Percentiles rank a stretch among this genome's conserved stretches.
Evolutionary conservation across 2,888 invertebrate genomes (phyloP).

Genomic region (Tipula unca): DNA sequence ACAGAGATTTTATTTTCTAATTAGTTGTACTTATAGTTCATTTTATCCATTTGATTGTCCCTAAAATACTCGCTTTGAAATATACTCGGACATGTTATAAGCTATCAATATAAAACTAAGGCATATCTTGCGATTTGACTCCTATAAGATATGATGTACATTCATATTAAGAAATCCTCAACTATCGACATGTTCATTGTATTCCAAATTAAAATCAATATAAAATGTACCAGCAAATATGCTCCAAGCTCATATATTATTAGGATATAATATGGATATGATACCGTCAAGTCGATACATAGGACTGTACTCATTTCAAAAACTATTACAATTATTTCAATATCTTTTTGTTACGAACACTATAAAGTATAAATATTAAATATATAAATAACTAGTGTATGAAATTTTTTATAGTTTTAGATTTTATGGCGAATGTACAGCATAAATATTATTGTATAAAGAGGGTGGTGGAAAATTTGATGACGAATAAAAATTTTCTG

Average conservation of each 20-base stretch:
- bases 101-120: too few species aligned
- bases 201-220: background rate
- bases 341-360: background rate
- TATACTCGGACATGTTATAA: too few species aligned
- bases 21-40: too few species aligned
- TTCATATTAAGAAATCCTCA: background rate
- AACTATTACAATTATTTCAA: background rate
- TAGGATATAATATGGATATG: background rate
- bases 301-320: background rate
- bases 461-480: background rate
- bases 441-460: background rate
- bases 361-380: too few species aligned
- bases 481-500: background rate
- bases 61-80: too few species aligned
- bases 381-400: background rate
- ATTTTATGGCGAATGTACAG: background rate
- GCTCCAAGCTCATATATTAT: background rate
- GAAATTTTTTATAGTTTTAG: background rate
- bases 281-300: background rate
- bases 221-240: background rate
- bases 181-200: background rate
- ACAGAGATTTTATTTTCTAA: too few species aligned
- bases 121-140: background rate
- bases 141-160: background rate
- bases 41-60: too few species aligned